phyloP scores from a whole-genome alignment of 2,888 invertebrate genomes.

The Acronicta psi region DNA sequence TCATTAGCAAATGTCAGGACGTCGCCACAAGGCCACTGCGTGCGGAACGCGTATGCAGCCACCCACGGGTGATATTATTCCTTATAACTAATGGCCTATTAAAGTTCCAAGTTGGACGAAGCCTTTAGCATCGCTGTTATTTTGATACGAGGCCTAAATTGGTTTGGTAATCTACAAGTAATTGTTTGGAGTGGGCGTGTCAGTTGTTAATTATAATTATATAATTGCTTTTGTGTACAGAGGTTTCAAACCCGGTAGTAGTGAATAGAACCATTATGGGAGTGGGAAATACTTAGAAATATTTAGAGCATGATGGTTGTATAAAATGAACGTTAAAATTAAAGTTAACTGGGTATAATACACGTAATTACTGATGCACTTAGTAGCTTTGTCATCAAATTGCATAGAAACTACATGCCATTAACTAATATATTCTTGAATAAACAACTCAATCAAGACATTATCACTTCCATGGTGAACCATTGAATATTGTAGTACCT shows the following conservation, averaged over 20 bases:
- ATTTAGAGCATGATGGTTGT: constrained; percentile 29
- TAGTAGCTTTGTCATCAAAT: constrained; percentile 2
- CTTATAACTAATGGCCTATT: constrained; percentile 58
- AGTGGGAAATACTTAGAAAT: constrained; percentile 32
- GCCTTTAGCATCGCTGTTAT: constrained; percentile 48
- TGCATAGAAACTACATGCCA: constrained; percentile 12
- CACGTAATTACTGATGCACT: constrained; percentile 1
- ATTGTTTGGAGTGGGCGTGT: constrained; percentile 54
- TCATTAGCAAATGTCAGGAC: constrained; percentile 77
- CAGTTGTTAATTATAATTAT: constrained; percentile 53
- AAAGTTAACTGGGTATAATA: constrained; percentile 24
- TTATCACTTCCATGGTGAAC: constrained; percentile 20
- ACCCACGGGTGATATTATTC: constrained; percentile 58
- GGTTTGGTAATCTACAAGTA: constrained; percentile 54
- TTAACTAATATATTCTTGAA: constrained; percentile 6
- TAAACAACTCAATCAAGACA: constrained; percentile 27
- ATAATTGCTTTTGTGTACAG: constrained; percentile 46
- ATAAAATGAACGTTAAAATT: constrained; percentile 14
- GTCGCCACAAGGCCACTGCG: constrained; percentile 64
- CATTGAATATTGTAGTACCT: constrained; percentile 23
- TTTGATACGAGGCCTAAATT: constrained; percentile 54
- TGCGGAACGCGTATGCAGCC: constrained; percentile 58
- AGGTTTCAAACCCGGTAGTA: constrained; percentile 49
- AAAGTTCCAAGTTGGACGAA: constrained; percentile 43
- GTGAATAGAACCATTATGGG: constrained; percentile 45